Conservation (phyloP, 2,888 invertebrate genomes). For the Lepidocyrtoides sp. region DNA sequence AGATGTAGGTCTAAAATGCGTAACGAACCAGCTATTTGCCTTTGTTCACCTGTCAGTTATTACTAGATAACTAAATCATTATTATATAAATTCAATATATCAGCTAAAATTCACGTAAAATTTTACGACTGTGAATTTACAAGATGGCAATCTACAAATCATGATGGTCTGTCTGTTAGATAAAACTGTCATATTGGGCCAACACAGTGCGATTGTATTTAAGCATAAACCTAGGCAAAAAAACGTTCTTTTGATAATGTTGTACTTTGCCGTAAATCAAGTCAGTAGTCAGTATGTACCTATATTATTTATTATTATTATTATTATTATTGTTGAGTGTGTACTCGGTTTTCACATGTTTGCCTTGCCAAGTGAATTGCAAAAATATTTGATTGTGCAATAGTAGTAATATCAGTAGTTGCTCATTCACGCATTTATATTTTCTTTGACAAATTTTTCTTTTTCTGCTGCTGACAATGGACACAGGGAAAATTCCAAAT, state of each 20-base stretch:
- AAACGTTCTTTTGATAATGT: constrained; percentile 28
- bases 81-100: constrained; percentile 30
- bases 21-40: constrained; percentile 55
- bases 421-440: constrained; percentile 27
- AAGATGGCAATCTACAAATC: not conserved
- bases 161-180: not conserved
- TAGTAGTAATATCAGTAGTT: not conserved
- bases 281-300: not conserved
- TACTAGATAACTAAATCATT: constrained; percentile 67
- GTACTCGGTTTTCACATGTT: constrained; percentile 12
- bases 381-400: constrained; percentile 67
- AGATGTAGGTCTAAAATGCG: constrained; percentile 51
- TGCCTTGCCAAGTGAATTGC: constrained; percentile 69
- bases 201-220: not conserved
- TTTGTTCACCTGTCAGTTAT: constrained; percentile 58
- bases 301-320: not conserved
- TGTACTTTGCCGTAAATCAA: constrained; percentile 43
- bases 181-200: constrained; percentile 43
- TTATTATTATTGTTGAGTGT: not conserved
- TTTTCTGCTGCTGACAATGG: not conserved
- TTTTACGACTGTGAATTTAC: not conserved
- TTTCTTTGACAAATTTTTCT: constrained; percentile 67
- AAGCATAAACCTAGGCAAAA: too few relatives aligned
- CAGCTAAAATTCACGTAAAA: constrained; percentile 4
- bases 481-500: constrained; percentile 64